Evolutionary conservation across 2,797 vertebrate species (phyloP).

Genomic region (Megaceryle alcyon): DNA sequence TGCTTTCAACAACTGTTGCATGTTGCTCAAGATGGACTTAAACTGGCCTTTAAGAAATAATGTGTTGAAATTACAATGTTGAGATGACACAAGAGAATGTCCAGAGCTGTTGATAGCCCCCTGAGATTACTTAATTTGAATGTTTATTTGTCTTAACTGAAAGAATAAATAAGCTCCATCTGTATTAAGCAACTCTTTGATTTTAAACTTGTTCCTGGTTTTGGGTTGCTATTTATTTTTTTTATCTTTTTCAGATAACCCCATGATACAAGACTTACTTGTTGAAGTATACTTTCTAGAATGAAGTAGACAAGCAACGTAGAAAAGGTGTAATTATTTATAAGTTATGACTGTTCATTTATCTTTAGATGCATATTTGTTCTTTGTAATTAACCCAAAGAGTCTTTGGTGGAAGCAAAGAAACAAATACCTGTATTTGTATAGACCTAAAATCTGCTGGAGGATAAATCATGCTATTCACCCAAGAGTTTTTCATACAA

Average conservation of each 20-base stretch:
- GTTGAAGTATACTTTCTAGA: constrained; percentile 58
- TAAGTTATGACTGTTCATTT: constrained; percentile 83
- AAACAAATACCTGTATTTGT: constrained; percentile 73
- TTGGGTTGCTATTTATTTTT: not conserved
- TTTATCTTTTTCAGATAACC: constrained; percentile 71
- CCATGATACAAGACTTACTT: constrained; percentile 14
- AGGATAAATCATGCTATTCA: constrained; percentile 65
- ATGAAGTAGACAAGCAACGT: constrained; percentile 60
- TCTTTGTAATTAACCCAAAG: constrained; percentile 81
- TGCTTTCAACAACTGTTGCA: accelerated
- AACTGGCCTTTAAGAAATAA: not conserved
- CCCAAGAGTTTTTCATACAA: constrained; percentile 76
- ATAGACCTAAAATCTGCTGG: constrained; percentile 69
- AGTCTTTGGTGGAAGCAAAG: constrained; percentile 79
- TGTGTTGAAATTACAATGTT: not conserved
- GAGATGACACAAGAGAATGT: not conserved
- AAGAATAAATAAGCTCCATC: not conserved
- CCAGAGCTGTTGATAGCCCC: not conserved
- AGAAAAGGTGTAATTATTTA: constrained; percentile 61
- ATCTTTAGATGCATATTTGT: constrained; percentile 80
- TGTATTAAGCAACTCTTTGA: not conserved
- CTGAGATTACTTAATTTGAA: not conserved
- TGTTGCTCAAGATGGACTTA: not conserved
- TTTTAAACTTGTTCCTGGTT: not conserved
- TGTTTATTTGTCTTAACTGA: not conserved